Evolutionary conservation across 2,888 invertebrate genomes (phyloP), one percentile per base, ranked within the genome.

Genomic region (Octodonta nipae): DNA sequence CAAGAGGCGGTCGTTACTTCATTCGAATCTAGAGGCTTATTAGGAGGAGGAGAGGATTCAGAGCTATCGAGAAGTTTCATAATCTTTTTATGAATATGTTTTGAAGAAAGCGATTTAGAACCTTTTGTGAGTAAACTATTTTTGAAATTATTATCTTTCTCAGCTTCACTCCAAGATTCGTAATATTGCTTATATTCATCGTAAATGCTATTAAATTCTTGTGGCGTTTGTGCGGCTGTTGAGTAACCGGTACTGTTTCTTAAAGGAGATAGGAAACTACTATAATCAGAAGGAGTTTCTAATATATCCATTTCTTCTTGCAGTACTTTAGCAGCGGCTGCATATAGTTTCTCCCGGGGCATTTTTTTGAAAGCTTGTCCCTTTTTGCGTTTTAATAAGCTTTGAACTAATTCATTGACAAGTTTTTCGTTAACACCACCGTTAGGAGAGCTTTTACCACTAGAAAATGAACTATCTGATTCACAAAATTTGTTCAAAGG

Each of bases 41-140:
- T 45, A 28, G 45, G 45, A 36, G 40, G 37, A 32, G 43, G 40
- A 35, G 44, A 36, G 37, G 42, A 42, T 43, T 51, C 44, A 36
- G 43, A 38, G 38, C 42, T 47, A 33, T 59, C 58, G 32, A 57
- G 46, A n/a, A 67, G 59, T 15, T 62, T 61, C 12, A 63, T 55
- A 34, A 67, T 45, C 44, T 68, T 67, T 33, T 64, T 58, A 45
- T 66, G 65, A 16, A 72, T 59, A 30, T 68, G 70, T 56, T 73
- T 73, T 10, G 69, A 66, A 46, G 72, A 74, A 37, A 70, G 60
- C 26, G 75, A 70, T 33, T 74, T 63, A 0, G 77, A 77, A 55
- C 77, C 78, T 30, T 71, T 66, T 1, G 71, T 73, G 13, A 68
- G 64, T 25, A 63, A 63, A 30, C 46, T 44, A n/a, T n/a, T n/a